Evolutionary conservation across 2,797 vertebrate genomes (phyloP).

Genomic region (Poeciliopsis gracilis): DNA sequence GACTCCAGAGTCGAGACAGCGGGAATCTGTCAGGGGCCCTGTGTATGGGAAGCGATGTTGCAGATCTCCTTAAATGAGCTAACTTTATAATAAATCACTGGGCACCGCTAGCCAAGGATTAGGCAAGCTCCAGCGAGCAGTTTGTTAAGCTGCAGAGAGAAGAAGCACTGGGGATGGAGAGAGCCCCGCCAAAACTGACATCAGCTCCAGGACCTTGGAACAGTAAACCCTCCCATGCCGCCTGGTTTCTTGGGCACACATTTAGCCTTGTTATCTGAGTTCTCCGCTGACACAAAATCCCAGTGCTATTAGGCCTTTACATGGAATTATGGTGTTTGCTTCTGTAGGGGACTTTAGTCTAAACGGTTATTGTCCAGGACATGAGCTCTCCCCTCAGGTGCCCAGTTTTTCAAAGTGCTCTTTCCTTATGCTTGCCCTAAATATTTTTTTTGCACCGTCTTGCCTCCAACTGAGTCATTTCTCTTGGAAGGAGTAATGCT

Average conservation of each 20-base stretch:
- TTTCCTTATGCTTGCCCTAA: conserved; percentile 52
- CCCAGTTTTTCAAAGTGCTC: conserved; percentile 32
- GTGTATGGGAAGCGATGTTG: conserved; percentile 56
- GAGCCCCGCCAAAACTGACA: conserved; percentile 70
- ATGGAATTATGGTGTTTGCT: conserved; percentile 37
- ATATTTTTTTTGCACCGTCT: conserved; percentile 50
- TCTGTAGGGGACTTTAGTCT: conserved; percentile 33
- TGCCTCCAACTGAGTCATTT: conserved; percentile 63
- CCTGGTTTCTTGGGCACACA: conserved; percentile 59
- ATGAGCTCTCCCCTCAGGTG: conserved; percentile 48
- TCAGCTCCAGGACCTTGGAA: conserved; percentile 65
- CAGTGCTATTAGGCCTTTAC: conserved; percentile 37
- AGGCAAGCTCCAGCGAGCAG: conserved; percentile 74
- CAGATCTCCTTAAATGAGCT: conserved; percentile 76
- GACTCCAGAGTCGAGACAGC: conserved; percentile 42
- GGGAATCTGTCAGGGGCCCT: conserved; percentile 47
- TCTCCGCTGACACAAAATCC: conserved; percentile 53
- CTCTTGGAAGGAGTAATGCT: conserved; percentile 57
- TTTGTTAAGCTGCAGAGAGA: conserved; percentile 77
- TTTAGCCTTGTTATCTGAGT: conserved; percentile 60
- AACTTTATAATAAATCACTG: conserved; percentile 79
- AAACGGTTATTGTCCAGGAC: conserved; percentile 47
- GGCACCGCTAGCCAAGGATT: conserved; percentile 75
- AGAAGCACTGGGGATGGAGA: conserved; percentile 60
- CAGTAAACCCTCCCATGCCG: conserved; percentile 16